Evolutionary conservation across 1,140 invertebrate species (phyloP).

Genomic region (Zelostemma sp.): DNA sequence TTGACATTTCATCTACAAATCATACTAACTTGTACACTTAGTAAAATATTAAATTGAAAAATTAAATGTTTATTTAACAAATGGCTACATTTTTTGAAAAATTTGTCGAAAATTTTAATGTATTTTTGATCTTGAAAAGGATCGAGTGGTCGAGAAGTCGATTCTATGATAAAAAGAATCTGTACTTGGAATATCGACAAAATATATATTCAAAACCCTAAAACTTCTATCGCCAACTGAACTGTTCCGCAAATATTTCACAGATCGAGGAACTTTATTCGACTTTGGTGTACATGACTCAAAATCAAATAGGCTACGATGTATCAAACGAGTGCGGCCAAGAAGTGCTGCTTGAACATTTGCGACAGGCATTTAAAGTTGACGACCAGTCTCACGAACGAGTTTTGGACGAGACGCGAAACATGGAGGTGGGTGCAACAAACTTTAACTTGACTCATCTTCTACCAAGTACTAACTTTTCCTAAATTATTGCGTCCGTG

Average conservation of each 20-base stretch:
- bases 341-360: constrained; percentile 82
- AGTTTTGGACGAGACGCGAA: constrained; percentile 76
- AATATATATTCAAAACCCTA: background rate
- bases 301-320: constrained; percentile 92
- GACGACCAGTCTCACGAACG: constrained; percentile 80
- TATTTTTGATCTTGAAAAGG: no score
- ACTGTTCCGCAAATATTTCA: constrained; percentile 24
- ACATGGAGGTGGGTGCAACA: constrained; percentile 74
- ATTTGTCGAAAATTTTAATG: no score
- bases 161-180: no score
- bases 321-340: constrained; percentile 77
- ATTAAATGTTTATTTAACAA: no score
- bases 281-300: constrained; percentile 92
- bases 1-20: no score
- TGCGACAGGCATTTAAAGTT: constrained; percentile 90
- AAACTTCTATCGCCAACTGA: background rate
- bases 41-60: no score
- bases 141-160: no score
- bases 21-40: no score
- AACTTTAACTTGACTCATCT: background rate
- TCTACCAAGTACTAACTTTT: background rate
- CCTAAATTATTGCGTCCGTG: background rate
- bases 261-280: constrained; percentile 93
- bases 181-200: no score
- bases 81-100: no score